Evolutionary conservation across 2,113 vertebrate genomes (phyloP).

Genomic region (Menidia beryllina): DNA sequence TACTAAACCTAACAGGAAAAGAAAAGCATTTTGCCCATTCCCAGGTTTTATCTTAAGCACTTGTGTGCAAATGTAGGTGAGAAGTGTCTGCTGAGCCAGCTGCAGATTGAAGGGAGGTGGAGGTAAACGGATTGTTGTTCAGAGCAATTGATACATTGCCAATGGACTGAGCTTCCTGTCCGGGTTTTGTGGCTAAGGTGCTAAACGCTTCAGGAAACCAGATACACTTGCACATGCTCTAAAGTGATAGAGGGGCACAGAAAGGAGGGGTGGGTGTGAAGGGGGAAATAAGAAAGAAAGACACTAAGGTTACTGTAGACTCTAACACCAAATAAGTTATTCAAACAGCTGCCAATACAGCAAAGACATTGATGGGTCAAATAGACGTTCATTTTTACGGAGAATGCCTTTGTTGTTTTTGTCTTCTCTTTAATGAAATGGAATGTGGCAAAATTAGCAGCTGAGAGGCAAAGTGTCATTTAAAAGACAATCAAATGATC

Average conservation of each 20-base stretch:
- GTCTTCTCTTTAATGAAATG: slow-evolving; percentile 70
- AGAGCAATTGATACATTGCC: slow-evolving; percentile 83
- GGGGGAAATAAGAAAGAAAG: slow-evolving; percentile 15
- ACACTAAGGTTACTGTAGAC: neutral
- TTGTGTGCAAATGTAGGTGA: slow-evolving; percentile 52
- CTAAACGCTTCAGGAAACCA: slow-evolving; percentile 86
- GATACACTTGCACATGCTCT: slow-evolving; percentile 80
- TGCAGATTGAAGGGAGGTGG: slow-evolving; percentile 75
- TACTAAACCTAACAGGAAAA: slow-evolving; percentile 35
- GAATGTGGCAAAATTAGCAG: slow-evolving; percentile 77
- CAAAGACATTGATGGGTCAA: slow-evolving; percentile 28
- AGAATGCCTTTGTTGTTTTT: slow-evolving; percentile 56
- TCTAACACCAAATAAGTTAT: slow-evolving; percentile 22
- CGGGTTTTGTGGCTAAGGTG: slow-evolving; percentile 83
- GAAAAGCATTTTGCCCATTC: slow-evolving; percentile 13
- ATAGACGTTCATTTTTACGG: slow-evolving; percentile 59
- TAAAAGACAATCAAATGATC: slow-evolving; percentile 80
- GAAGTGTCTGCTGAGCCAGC: slow-evolving; percentile 74
- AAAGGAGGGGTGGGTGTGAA: slow-evolving; percentile 26
- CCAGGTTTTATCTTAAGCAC: slow-evolving; percentile 43
- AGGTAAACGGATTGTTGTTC: slow-evolving; percentile 80
- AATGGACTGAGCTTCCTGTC: slow-evolving; percentile 88
- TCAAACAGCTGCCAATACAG: slow-evolving; percentile 26
- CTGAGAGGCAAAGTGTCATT: slow-evolving; percentile 76
- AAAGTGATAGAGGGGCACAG: slow-evolving; percentile 61